Evolutionary conservation across 2,888 invertebrate species (phyloP), one percentile per base, ranked within the genome.

Genomic region (Andrena dorsata): DNA sequence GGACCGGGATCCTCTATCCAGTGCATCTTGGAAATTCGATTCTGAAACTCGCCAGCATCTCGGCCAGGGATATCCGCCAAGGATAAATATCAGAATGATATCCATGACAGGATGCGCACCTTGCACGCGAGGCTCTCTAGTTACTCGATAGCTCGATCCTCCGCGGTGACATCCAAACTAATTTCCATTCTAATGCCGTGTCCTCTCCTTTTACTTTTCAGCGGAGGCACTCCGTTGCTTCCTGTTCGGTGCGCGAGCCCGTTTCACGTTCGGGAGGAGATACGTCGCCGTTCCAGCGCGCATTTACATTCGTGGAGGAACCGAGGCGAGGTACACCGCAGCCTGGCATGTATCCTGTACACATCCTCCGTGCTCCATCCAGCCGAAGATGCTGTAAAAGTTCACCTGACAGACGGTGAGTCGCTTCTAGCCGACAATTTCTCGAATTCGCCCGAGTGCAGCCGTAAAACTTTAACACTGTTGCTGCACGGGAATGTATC

Each of bases 381-480:
- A 49, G n/a, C 41, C 53, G 64, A 66, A 66, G 60, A n/a, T 1
- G 68, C 20, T 58, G 70, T 66, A 71, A 78, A 78, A 78, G 60
- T 71, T 20, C 10, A 7, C 0, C 70, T 61, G 58, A 60, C 16
- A 20, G 32, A 60, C 5, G 51, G 41, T 4, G 30, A 35, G 10
- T n/a, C 58, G 35, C 30, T 78, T 28, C 26, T 32, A 16, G 4
- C 7, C 6, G 71, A 56, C 51, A 77, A 77, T 64, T 70, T 64
- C n/a, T 16, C n/a, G 58, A 64, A 64, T 79, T 79, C 49, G n/a
- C 10, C 23, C 30, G 64, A 60, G 58, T 0, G 13, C n/a, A 0
- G 10, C 8, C 32, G 61, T 78, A 53, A 77, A 77, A 65, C 10
- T 60, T 72, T 41, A 73, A 72, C 51, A n/a, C 3, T 4, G 30